These are phyloP conservation scores for Sitta europaea DNA, from an alignment of 2,113 vertebrate species.

Conservation along the genomic window DNA sequence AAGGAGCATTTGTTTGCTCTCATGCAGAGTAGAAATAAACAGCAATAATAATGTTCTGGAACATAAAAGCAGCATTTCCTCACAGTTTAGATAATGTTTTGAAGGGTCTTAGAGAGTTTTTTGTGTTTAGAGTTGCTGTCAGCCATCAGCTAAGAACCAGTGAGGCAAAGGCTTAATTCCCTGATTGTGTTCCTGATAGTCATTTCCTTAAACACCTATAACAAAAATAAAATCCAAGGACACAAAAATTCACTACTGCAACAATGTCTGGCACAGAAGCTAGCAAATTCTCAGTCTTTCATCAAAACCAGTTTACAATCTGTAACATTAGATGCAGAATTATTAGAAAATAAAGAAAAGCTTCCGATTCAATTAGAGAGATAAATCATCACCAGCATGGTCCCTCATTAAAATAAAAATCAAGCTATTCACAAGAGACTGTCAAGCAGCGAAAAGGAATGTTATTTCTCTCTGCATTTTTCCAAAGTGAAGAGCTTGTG, in stretches of 20 bases:
- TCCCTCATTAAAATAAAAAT: conserved; percentile 35
- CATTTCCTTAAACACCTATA: not conserved
- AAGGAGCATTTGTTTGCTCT: not conserved
- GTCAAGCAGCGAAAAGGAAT: not conserved
- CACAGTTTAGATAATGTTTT: not conserved
- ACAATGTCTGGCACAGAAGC: not conserved
- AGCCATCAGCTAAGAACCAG: not conserved
- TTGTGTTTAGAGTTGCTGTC: not conserved
- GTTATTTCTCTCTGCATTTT: not conserved
- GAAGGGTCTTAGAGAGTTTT: not conserved
- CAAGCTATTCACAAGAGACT: not conserved
- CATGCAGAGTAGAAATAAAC: conserved; percentile 1
- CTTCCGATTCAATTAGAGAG: not conserved
- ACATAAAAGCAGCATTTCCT: not conserved
- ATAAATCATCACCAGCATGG: not conserved
- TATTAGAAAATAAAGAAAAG: conserved; percentile 31
- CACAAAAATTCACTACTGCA: not conserved
- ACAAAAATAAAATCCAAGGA: not conserved
- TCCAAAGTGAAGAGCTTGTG: not conserved
- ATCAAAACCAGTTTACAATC: not conserved
- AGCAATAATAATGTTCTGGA: not conserved
- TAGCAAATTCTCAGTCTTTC: not conserved
- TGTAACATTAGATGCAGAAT: not conserved
- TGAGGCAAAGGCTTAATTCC: not conserved
- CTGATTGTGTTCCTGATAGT: not conserved